phyloP scores from a whole-genome alignment of 2,797 vertebrate genomes.

The Bryconaethiops microstoma region DNA sequence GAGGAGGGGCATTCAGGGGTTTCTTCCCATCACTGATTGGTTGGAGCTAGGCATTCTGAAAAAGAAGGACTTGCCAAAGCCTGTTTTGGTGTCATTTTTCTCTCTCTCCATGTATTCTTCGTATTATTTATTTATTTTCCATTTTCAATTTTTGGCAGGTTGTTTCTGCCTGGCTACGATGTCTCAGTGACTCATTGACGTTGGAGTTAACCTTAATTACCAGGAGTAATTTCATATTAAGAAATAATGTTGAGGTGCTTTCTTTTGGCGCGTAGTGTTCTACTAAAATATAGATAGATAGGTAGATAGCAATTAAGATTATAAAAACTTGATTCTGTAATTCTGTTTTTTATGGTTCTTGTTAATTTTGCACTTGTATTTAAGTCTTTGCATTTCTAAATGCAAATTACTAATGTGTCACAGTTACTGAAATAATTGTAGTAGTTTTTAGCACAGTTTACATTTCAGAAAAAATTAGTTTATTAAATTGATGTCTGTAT shows the following conservation, averaged over 20 bases:
- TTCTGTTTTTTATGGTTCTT: not conserved
- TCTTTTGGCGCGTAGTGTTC: constrained; percentile 5
- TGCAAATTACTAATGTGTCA: too few relatives aligned
- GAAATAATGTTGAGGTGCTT: not conserved
- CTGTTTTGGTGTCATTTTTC: constrained; percentile 32
- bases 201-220: constrained; percentile 32
- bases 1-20: constrained; percentile 56
- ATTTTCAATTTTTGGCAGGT: constrained; percentile 22
- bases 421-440: too few relatives aligned
- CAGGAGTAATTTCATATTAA: constrained; percentile 4
- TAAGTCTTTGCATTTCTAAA: too few relatives aligned
- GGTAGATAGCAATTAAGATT: too few relatives aligned
- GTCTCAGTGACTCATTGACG: constrained; percentile 42
- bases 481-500: too few relatives aligned
- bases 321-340: not conserved
- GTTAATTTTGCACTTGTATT: too few relatives aligned
- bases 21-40: constrained; percentile 66
- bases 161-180: constrained; percentile 16
- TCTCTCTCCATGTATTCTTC: constrained; percentile 8
- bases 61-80: constrained; percentile 57
- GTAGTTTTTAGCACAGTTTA: too few relatives aligned
- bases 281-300: constrained; percentile 26
- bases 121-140: constrained; percentile 29
- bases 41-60: constrained; percentile 52
- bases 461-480: too few relatives aligned